These are phyloP conservation scores for Mormyrus hasselquistii DNA, from an alignment of 2,797 vertebrate genomes.

Conservation along the genomic window DNA sequence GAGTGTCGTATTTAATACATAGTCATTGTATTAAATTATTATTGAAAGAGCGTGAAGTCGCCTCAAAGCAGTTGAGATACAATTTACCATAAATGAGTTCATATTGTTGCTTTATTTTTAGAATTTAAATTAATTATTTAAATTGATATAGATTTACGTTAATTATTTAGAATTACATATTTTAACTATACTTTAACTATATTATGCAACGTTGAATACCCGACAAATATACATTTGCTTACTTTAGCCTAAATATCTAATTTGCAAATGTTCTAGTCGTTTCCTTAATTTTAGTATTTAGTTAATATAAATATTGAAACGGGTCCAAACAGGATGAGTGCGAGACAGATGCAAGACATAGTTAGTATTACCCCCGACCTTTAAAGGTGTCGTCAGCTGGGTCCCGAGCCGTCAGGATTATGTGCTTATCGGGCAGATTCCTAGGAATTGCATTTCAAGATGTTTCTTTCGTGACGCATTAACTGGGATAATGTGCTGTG, in stretches of 20 bases:
- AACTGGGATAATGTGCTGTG: conserved; percentile 46
- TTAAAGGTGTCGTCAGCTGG: conserved; percentile 40
- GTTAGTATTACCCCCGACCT: conserved; percentile 22
- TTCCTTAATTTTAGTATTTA: background rate
- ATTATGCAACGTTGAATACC: background rate
- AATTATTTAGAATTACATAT: background rate
- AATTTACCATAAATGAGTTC: background rate
- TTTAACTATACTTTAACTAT: background rate
- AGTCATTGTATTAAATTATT: background rate
- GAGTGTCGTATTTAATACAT: background rate
- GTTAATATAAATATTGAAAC: background rate
- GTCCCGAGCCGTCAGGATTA: conserved; percentile 35
- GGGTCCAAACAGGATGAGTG: background rate
- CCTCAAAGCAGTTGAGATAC: background rate
- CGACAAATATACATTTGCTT: background rate
- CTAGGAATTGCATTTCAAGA: conserved; percentile 57
- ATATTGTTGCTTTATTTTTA: background rate
- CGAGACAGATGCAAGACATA: background rate
- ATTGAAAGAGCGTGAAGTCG: background rate
- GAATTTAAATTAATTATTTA: conserved; percentile 5
- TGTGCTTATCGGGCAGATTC: conserved; percentile 60
- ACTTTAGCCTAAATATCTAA: background rate
- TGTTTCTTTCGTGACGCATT: conserved; percentile 56
- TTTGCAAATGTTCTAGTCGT: background rate
- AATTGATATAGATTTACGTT: background rate